Base-by-base conservation (phyloP, 2,797 vertebrate genomes). In the Trachurus trachurus region DNA sequence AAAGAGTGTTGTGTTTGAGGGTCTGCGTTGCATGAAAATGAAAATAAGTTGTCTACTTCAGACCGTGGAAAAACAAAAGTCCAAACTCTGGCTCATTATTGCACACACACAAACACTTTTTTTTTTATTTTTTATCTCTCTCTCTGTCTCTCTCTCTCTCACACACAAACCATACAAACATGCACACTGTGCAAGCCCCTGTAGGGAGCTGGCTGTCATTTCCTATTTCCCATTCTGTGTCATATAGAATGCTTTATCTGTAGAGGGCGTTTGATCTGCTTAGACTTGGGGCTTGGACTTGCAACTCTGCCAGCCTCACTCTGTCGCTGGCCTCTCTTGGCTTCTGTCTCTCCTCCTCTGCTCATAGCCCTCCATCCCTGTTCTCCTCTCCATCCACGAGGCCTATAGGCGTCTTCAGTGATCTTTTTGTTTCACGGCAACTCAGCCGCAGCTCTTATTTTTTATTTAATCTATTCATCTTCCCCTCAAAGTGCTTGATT, bases 171-270 rank as follows among this genome's bases (percentile, higher is more conserved):
- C 49, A 54, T 31, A 68, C 78, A 73, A 57, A 78, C 77, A 79
- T 65, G 40, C 70, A 16, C 79, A 74, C 10, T 61, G 72, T 71
- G 69, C 76, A 56, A 42, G 4, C 19, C 64, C 75, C 85, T 91
- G 86, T 31, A 50, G 89, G 80, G 74, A 84, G 61, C 42, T 62
- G 49, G 57, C 89, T 92, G 92, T 93, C 93, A 88, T 93, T 89
- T 89, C 89, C 45, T 66, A 90, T 93, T 87, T 84, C 71, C 72
- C 54, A 77, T 90, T 89, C 81, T 77, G 65, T 89, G 83, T 87
- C 82, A 84, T 83, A 82, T 76, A 81, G 72, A 71, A 76, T 73
- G 59, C 67, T 86, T 85, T 84, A 86, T 92, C 74, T 86, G 90
- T 76, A 40, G 74, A 87, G 83, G 82, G 72, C 26, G 31, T 89